phyloP scores from a whole-genome alignment of 1,140 invertebrate genomes.

The Heliconius nattereri region DNA sequence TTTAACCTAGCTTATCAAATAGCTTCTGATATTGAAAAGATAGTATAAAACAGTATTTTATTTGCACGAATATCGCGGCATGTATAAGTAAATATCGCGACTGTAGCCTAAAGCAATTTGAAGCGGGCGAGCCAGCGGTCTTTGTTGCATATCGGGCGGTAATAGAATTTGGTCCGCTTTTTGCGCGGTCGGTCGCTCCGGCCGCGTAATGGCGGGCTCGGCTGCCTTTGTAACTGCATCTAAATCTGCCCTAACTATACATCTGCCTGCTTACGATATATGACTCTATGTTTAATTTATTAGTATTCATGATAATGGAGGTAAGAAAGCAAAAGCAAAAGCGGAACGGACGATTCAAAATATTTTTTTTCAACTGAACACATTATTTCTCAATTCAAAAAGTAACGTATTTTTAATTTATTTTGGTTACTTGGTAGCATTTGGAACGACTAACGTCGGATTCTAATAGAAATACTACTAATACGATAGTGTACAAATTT shows the following conservation, averaged over 20 bases:
- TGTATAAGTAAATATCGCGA: conserved; percentile 74
- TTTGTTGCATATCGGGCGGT: conserved; percentile 79
- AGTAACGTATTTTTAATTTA: too few species aligned
- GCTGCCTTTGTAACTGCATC: conserved; percentile 77
- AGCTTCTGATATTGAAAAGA: conserved; percentile 51
- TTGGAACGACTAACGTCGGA: too few species aligned
- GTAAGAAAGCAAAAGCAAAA: too few species aligned
- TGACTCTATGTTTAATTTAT: conserved; percentile 25
- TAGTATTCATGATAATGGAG: neutral
- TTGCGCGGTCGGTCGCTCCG: conserved; percentile 68
- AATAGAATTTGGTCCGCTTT: conserved; percentile 80
- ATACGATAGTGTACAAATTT: too few species aligned
- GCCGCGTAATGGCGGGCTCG: conserved; percentile 69
- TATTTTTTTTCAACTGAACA: too few species aligned
- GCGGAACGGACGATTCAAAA: too few species aligned
- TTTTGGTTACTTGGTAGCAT: too few species aligned
- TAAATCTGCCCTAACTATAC: conserved; percentile 67
- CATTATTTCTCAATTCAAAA: too few species aligned
- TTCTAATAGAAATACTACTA: too few species aligned
- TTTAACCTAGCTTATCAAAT: conserved; percentile 26
- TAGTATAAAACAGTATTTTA: conserved; percentile 68
- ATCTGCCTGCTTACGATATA: conserved; percentile 57
- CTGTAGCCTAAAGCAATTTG: conserved; percentile 79
- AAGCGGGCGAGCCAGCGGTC: conserved; percentile 72
- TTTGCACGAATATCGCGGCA: conserved; percentile 69